Evolutionary conservation across 2,888 invertebrate species (phyloP).

Genomic region (Hyppa rectilinea): DNA sequence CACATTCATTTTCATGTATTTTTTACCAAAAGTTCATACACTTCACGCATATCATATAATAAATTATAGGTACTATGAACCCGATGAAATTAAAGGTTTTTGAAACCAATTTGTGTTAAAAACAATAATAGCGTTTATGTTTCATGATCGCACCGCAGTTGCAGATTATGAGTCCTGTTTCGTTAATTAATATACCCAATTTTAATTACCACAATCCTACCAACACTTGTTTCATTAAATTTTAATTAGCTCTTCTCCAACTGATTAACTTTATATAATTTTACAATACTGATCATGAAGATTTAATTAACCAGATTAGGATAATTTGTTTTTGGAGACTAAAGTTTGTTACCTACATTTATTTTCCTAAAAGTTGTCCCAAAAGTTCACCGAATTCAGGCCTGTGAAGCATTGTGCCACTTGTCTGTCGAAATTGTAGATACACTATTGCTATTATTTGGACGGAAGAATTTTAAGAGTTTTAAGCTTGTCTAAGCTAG

Average conservation of each 20-base stretch:
- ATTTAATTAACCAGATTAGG: background rate
- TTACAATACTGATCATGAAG: slow-evolving; percentile 14
- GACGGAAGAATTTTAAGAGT: background rate
- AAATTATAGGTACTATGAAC: background rate
- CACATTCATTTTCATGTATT: background rate
- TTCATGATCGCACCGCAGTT: slow-evolving; percentile 20
- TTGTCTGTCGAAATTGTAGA: too few relatives aligned
- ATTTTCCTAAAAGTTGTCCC: background rate
- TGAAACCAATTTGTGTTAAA: background rate
- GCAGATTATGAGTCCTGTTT: slow-evolving; percentile 18
- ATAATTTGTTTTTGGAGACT: background rate
- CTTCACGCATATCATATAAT: background rate
- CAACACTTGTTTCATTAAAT: slow-evolving; percentile 49
- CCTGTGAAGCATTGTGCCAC: too few relatives aligned
- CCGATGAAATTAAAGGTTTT: background rate
- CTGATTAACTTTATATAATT: slow-evolving; percentile 21
- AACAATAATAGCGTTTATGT: background rate
- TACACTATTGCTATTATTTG: too few relatives aligned
- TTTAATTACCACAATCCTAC: slow-evolving; percentile 43
- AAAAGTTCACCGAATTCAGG: too few relatives aligned
- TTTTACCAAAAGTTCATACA: background rate
- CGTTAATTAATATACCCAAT: slow-evolving; percentile 44
- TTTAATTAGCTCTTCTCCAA: slow-evolving; percentile 39
- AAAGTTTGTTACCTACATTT: background rate
- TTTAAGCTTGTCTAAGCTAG: background rate